Evolutionary conservation across 2,888 invertebrate genomes (phyloP), one percentile per base, ranked within the genome.

Genomic region (Andricus quercusramuli): DNA sequence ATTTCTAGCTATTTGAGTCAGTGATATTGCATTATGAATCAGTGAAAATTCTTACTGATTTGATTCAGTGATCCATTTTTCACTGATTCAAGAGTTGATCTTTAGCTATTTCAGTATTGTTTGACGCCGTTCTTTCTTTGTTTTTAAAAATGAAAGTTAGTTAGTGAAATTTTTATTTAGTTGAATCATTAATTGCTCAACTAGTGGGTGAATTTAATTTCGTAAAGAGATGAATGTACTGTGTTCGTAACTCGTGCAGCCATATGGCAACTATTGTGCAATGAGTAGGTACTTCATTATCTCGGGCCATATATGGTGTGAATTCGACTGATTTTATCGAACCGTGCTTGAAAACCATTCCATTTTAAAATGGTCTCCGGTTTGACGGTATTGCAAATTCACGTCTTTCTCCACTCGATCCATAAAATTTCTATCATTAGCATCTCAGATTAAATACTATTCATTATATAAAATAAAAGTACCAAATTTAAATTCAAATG

Each of bases 271-370:
- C 74, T 56, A 74, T 74, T 74, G 74, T 74, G 74, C 74, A 74
- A 74, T 74, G 56, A 74, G 56, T 74, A 59, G 56, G 56, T 74
- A 59, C 74, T 74, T 74, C 56, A 74, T 74, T 74, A 74, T 74
- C 74, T 74, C 74, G 47, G 32, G 32, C 74, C 74, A 74, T 74
- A 74, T 74, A 74, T 74, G 74, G 74, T 37, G 56, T 74, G 74
- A 74, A 74, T 74, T 74, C 74, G 74, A 56, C 51, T 74, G 74
- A 74, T 74, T 74, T 74, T 74, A 74, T 74, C 74, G 56, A 56
- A 32, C 32, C 56, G 59, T 74, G 74, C 56, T 74, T 51, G 74
- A 74, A 74, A 74, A 74, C 37, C 56, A 74, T 51, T 74, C 56
- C 56, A n/a, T 32, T 74, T 74, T 74, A 74, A 74, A 29, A 25